These are phyloP conservation scores for Sylvilagus floridanus DNA, from an alignment of 2,797 vertebrate genomes.

Conservation along the genomic window DNA sequence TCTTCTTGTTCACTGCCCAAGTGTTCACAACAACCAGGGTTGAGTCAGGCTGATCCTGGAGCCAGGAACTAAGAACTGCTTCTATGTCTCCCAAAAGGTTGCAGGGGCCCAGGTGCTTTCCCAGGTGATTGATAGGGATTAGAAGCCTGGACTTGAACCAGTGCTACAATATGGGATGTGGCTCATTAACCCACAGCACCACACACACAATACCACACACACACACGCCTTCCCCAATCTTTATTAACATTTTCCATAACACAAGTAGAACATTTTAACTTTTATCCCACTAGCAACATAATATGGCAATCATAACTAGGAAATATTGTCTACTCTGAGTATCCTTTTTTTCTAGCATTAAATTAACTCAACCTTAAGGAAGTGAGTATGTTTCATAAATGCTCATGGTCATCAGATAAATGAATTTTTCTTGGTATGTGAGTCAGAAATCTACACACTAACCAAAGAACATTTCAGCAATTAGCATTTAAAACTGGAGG, in stretches of 20 bases:
- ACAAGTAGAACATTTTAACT: neutral
- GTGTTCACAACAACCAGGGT: no score
- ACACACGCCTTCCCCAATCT: no score
- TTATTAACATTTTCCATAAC: neutral
- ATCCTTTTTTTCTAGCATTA: neutral
- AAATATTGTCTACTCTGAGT: neutral
- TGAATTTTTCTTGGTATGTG: neutral
- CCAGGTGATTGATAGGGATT: no score
- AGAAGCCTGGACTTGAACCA: no score
- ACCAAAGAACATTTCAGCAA: neutral
- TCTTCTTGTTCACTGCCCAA: no score
- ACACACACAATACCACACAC: no score
- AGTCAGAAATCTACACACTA: neutral
- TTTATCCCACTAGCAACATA: neutral
- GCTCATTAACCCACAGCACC: no score
- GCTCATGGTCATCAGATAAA: conserved; percentile 1
- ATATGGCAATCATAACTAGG: neutral
- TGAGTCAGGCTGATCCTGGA: no score
- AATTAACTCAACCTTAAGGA: neutral
- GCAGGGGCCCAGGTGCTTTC: no score
- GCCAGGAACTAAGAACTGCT: no score
- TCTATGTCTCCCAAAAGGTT: no score
- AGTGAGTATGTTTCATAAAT: neutral
- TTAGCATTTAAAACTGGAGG: neutral
- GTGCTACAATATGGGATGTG: no score